Evolutionary conservation across 2,888 invertebrate species (phyloP).

Genomic region (Megaustenia siamemsis): DNA sequence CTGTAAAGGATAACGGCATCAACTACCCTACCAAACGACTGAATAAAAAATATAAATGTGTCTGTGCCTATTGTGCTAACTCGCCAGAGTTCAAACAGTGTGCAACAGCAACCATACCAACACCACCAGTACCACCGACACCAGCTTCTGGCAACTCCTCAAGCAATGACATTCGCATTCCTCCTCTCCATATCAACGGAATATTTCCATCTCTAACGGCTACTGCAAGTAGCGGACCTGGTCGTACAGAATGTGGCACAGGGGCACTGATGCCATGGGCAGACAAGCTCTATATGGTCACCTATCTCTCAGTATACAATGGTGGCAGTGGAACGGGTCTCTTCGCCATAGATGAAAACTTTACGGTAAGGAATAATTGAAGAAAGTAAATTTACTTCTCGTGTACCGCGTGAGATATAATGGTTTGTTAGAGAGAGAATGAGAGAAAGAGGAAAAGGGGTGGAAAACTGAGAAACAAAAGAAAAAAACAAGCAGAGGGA

Average conservation of each 20-base stretch:
- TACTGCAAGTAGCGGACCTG: conserved; percentile 56
- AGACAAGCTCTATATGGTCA: conserved; percentile 60
- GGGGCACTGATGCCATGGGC: conserved; percentile 62
- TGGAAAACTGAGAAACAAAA: no score
- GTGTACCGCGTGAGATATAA: no score
- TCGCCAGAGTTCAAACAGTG: neutral
- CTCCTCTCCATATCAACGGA: conserved; percentile 33
- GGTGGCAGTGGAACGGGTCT: conserved; percentile 59
- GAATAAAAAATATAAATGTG: conserved; percentile 1
- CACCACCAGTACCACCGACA: neutral
- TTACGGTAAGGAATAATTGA: conserved; percentile 49
- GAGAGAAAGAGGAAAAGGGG: no score
- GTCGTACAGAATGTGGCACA: conserved; percentile 59
- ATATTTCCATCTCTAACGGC: conserved; percentile 39
- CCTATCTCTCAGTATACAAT: conserved; percentile 56
- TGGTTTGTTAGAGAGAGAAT: no score
- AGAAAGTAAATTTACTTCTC: no score
- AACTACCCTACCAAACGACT: neutral
- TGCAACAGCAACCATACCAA: neutral
- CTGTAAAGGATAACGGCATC: neutral
- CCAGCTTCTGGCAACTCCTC: neutral
- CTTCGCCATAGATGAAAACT: conserved; percentile 57
- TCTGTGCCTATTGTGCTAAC: neutral
- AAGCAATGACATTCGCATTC: conserved; percentile 2
- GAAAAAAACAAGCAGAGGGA: no score